Conservation (phyloP, 2,888 invertebrate species). For the Hydraecia micacea region DNA sequence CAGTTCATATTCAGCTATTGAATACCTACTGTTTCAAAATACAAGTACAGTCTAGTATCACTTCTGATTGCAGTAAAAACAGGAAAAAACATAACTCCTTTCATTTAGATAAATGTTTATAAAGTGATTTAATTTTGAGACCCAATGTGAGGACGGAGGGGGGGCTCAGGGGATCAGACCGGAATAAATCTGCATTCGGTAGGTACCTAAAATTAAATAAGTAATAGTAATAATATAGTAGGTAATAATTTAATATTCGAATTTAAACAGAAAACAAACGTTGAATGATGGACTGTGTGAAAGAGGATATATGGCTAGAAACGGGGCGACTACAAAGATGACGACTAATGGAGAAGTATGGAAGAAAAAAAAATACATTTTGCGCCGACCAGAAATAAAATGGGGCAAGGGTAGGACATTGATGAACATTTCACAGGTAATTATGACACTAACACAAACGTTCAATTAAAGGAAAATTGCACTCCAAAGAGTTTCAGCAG, state of each 20-base stretch:
- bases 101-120: neutral
- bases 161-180: no score
- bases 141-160: no score
- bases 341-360: neutral
- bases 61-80: neutral
- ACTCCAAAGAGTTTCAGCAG: neutral
- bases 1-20: neutral
- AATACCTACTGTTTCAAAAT: neutral
- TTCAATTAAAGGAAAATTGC: neutral
- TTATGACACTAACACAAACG: neutral
- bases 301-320: neutral
- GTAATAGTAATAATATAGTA: neutral
- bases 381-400: neutral
- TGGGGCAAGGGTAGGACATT: accelerated
- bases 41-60: neutral
- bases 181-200: no score
- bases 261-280: neutral
- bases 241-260: no score
- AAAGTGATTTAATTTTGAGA: neutral
- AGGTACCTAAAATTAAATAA: neutral
- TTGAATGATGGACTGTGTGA: neutral
- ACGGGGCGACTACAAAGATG: neutral
- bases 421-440: neutral
- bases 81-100: neutral
- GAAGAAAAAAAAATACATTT: neutral